Percentiles rank a stretch among this genome's conserved stretches.
Evolutionary conservation across 2,113 vertebrate species (phyloP).

Genomic region (Etheostoma spectabile): DNA sequence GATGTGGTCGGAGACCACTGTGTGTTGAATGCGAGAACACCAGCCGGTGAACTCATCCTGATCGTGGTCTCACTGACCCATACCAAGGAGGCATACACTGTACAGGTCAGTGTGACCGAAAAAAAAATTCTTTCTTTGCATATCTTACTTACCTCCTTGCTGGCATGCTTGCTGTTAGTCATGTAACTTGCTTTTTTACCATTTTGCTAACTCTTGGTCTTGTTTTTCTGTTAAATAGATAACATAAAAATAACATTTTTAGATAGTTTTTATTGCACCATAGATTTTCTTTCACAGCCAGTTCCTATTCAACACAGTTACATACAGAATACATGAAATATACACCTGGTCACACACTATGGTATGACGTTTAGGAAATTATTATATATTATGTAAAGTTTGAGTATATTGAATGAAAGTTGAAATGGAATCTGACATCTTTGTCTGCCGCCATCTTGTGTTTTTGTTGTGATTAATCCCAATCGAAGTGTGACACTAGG

Average conservation of each 20-base stretch:
- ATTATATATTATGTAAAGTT: too few species aligned
- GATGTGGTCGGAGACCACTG: constrained; percentile 91
- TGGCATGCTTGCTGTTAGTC: neutral
- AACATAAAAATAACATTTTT: neutral
- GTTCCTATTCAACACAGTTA: neutral
- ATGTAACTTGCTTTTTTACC: neutral
- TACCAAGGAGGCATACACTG: constrained; percentile 74
- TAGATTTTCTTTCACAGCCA: constrained; percentile 5
- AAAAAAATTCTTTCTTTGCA: neutral
- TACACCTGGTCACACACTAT: neutral
- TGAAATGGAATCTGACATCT: too few species aligned
- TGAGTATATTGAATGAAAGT: too few species aligned
- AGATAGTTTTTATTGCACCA: neutral
- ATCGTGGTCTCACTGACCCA: constrained; percentile 85
- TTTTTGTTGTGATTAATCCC: too few species aligned
- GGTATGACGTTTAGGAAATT: too few species aligned
- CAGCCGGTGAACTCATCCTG: constrained; percentile 82
- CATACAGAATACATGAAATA: neutral
- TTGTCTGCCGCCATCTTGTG: too few species aligned
- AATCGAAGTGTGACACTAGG: too few species aligned
- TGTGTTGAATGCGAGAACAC: constrained; percentile 84
- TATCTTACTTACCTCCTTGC: neutral
- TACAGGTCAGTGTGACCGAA: constrained; percentile 85
- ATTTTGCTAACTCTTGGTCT: neutral
- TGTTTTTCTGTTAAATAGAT: neutral